Evolutionary conservation across 2,113 vertebrate species (phyloP).

Genomic region (Campylomormyrus tamandua): DNA sequence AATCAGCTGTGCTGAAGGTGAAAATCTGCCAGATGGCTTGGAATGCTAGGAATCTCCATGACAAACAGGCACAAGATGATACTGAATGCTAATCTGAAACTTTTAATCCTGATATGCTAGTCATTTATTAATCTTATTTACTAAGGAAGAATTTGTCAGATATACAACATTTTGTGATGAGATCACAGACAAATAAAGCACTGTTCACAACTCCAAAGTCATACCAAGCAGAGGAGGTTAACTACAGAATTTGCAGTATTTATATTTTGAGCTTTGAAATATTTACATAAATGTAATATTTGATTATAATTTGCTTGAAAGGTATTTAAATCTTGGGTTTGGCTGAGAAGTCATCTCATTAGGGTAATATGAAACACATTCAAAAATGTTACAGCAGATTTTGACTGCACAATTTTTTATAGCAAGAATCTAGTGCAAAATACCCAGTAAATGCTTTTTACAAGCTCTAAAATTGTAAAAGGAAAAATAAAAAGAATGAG

Average conservation of each 20-base stretch:
- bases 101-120: not conserved
- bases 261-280: not conserved
- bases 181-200: not conserved
- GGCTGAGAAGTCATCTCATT: not conserved
- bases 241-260: not conserved
- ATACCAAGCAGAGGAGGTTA: not conserved
- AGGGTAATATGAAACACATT: not conserved
- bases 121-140: not conserved
- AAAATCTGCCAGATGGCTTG: not conserved
- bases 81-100: not conserved
- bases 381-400: not conserved
- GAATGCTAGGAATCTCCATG: not conserved
- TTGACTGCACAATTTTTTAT: not conserved
- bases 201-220: not conserved
- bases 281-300: not conserved
- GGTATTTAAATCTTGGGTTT: not conserved
- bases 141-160: not conserved
- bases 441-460: not conserved
- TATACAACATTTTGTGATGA: not conserved
- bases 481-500: not conserved
- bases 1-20: not conserved
- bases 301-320: not conserved
- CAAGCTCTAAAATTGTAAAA: not conserved
- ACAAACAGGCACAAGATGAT: not conserved
- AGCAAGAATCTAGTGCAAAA: not conserved